A percentile compares a stretch with the other conserved stretches of the same genome.
Conservation (phyloP, 1,140 invertebrate species). For the Monochamus saltuarius region DNA sequence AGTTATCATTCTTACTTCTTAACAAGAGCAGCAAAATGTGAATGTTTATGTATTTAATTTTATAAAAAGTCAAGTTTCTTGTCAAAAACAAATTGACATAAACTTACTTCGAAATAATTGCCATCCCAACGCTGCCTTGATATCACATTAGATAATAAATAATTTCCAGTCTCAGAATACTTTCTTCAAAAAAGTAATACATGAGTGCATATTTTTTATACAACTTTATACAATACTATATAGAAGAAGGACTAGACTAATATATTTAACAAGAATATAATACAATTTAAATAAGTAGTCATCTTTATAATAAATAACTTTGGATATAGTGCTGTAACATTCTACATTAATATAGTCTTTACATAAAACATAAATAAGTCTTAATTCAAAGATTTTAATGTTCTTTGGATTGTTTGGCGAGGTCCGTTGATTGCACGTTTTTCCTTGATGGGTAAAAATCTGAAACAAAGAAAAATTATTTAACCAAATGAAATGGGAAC, state of each 20-base stretch:
- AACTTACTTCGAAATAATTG: too few species aligned
- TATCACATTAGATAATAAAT: too few species aligned
- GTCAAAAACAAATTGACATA: too few species aligned
- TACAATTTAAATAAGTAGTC: neutral
- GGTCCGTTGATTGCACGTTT: conserved; percentile 10
- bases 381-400: neutral
- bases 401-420: conserved; percentile 7
- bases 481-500: neutral
- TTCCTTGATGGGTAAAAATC: conserved; percentile 18
- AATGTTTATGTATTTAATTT: too few species aligned
- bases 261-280: neutral
- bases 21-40: too few species aligned
- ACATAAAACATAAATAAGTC: conserved; percentile 9
- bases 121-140: too few species aligned
- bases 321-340: conserved; percentile 9
- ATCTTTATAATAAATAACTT: conserved; percentile 4
- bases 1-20: too few species aligned
- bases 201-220: too few species aligned
- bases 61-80: too few species aligned
- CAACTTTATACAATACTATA: too few species aligned
- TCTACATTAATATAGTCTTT: conserved; percentile 10
- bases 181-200: too few species aligned
- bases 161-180: too few species aligned
- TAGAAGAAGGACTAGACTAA: conserved; percentile 14
- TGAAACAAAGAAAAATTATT: conserved; percentile 11